phyloP scores from a whole-genome alignment of 2,113 vertebrate genomes.

The Thinocorus orbignyianus region DNA sequence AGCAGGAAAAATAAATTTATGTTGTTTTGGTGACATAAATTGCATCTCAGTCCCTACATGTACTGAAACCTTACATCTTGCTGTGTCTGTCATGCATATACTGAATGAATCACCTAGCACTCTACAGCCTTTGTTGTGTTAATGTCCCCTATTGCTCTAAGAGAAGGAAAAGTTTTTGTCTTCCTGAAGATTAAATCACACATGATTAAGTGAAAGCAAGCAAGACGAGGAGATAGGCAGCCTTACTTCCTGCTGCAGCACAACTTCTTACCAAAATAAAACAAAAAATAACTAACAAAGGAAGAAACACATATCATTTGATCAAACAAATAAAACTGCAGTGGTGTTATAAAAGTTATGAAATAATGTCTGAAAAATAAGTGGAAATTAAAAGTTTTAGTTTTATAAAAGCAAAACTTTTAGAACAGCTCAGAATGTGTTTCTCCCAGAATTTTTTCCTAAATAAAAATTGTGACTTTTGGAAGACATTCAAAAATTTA shows the following conservation, averaged over 20 bases:
- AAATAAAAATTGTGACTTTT: background rate
- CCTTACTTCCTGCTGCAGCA: background rate
- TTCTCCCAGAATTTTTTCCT: background rate
- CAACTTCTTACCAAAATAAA: background rate
- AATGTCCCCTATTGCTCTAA: background rate
- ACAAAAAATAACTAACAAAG: background rate
- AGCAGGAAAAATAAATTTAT: background rate
- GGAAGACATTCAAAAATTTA: background rate
- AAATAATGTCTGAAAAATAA: background rate
- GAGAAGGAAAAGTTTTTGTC: background rate
- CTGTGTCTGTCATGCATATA: background rate
- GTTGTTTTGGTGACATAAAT: background rate
- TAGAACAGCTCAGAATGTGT: background rate
- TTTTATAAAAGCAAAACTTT: background rate
- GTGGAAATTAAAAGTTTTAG: background rate
- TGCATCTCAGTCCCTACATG: background rate
- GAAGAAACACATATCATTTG: background rate
- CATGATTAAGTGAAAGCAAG: background rate
- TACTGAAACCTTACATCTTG: background rate
- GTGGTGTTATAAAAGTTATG: background rate
- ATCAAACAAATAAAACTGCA: background rate
- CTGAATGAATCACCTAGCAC: background rate
- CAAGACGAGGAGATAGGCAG: background rate
- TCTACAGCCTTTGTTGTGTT: background rate
- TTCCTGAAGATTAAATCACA: background rate